A percentile compares a stretch with the other conserved stretches of the same genome.
phyloP scores from a whole-genome alignment of 2,113 vertebrate species.

The Pluvianellus socialis region DNA sequence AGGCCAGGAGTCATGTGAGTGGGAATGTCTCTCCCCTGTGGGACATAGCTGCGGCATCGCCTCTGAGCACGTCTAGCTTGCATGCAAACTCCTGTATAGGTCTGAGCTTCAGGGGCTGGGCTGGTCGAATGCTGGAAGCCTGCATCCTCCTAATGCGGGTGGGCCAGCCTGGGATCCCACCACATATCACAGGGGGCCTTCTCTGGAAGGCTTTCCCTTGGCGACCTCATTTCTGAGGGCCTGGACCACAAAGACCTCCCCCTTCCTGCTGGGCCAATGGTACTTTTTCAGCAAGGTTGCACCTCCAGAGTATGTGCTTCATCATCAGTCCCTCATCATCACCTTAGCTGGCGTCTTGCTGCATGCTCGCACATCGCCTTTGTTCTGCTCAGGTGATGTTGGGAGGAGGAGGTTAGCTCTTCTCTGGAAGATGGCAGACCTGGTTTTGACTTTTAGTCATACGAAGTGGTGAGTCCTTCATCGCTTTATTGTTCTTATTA shows the following conservation, averaged over 20 bases:
- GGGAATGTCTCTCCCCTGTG: not conserved
- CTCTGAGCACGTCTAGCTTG: not conserved
- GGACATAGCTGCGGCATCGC: not conserved
- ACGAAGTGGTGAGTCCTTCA: not conserved
- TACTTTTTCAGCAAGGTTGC: not conserved
- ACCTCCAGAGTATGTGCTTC: not conserved
- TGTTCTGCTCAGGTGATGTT: not conserved
- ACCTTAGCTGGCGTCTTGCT: not conserved
- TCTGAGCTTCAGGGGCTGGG: not conserved
- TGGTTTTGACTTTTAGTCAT: not conserved
- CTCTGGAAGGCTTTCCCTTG: not conserved
- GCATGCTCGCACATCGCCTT: rapidly evolving
- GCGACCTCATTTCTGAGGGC: not conserved
- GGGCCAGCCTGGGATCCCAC: not conserved
- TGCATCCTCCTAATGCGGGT: rapidly evolving
- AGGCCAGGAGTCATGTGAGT: not conserved
- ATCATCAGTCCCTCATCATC: not conserved
- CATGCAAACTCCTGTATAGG: not conserved
- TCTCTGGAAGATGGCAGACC: not conserved
- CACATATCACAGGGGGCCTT: not conserved
- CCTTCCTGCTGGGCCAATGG: not conserved
- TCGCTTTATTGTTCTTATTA: rapidly evolving
- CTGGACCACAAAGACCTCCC: not conserved
- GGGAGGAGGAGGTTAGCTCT: not conserved
- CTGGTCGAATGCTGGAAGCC: not conserved